Percentiles rank a stretch among this genome's conserved stretches.
These are phyloP conservation scores for Chaenodraco wilsoni DNA, from an alignment of 2,797 vertebrate genomes.

Conservation along the genomic window DNA sequence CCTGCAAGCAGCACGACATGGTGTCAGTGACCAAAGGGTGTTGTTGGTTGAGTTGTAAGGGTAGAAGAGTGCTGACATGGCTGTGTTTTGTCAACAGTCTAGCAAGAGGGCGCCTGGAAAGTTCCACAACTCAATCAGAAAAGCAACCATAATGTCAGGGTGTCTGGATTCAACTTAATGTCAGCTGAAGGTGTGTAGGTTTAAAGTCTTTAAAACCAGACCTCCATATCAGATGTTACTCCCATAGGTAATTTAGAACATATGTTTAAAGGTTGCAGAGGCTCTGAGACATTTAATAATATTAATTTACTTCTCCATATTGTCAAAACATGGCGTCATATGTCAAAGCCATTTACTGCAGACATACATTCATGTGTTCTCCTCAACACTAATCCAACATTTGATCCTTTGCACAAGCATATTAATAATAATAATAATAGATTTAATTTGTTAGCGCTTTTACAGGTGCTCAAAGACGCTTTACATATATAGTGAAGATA, in stretches of 20 bases:
- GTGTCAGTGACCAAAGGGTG: constrained; percentile 53
- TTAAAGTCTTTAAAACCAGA: constrained; percentile 34
- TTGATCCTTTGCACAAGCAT: background rate
- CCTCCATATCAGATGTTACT: constrained; percentile 1
- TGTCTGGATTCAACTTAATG: constrained; percentile 31
- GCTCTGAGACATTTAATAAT: constrained; percentile 3
- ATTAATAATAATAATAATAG: no score
- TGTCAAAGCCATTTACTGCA: background rate
- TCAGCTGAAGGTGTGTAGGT: constrained; percentile 40
- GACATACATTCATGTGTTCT: background rate
- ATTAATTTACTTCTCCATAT: background rate
- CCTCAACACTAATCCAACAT: background rate
- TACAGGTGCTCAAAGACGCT: no score
- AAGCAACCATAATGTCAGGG: constrained; percentile 50
- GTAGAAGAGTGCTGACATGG: constrained; percentile 57
- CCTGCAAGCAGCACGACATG: constrained; percentile 34
- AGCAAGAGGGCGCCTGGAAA: constrained; percentile 75
- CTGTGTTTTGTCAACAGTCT: constrained; percentile 78
- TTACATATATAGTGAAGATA: no score
- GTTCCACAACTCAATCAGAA: constrained; percentile 70
- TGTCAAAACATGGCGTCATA: background rate
- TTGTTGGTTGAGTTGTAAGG: constrained; percentile 66
- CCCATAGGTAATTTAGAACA: constrained; percentile 1
- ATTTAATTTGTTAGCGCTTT: no score
- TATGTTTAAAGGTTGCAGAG: background rate